Evolutionary conservation across 2,797 vertebrate species (phyloP).

Genomic region (Lerista edwardsae): DNA sequence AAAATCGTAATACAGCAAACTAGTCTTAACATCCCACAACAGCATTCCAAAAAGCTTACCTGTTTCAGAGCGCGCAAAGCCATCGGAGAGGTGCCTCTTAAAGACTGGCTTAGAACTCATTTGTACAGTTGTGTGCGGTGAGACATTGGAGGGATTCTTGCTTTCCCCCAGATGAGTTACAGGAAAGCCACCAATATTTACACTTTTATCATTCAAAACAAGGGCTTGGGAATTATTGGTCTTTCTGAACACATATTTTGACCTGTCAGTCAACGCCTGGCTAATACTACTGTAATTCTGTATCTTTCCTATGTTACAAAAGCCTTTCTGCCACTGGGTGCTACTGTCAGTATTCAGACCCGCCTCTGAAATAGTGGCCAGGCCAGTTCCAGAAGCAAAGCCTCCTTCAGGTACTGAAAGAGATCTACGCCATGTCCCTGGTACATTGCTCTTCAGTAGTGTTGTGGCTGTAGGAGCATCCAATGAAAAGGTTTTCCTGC

Average conservation of each 20-base stretch:
- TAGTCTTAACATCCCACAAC: neutral
- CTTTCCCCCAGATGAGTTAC: neutral
- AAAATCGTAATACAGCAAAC: too few species aligned
- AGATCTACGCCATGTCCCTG: slow-evolving; percentile 15
- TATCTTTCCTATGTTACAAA: neutral
- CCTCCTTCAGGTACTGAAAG: slow-evolving; percentile 68
- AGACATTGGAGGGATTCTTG: slow-evolving; percentile 16
- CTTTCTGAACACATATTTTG: slow-evolving; percentile 21
- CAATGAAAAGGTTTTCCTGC: slow-evolving; percentile 31
- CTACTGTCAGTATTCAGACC: neutral
- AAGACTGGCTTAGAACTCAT: neutral
- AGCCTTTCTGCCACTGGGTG: neutral
- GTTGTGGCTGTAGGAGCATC: neutral
- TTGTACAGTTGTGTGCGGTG: neutral
- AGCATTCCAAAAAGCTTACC: neutral
- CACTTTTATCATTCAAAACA: neutral
- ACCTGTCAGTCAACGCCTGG: neutral
- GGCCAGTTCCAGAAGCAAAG: slow-evolving; percentile 46
- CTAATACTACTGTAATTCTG: neutral
- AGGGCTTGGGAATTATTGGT: neutral
- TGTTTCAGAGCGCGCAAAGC: neutral
- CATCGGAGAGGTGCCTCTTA: slow-evolving; percentile 19
- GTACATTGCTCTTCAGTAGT: slow-evolving; percentile 27
- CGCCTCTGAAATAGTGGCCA: slow-evolving; percentile 16
- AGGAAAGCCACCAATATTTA: neutral